phyloP scores from a whole-genome alignment of 2,888 invertebrate species.

The Monopis laevigella region DNA sequence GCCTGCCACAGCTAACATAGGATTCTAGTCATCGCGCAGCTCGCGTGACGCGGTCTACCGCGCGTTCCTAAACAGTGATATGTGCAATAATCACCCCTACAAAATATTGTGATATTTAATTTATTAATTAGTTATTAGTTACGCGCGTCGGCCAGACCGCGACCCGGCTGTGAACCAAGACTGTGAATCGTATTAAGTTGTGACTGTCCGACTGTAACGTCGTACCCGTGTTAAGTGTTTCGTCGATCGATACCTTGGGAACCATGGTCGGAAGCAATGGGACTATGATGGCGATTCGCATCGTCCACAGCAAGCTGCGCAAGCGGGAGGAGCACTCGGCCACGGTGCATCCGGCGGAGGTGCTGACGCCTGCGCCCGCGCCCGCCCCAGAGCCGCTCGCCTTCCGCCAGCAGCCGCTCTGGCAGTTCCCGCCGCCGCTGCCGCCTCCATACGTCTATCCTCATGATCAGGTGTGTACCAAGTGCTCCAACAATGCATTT shows the following conservation, averaged over 20 bases:
- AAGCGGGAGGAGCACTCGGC: conserved; percentile 84
- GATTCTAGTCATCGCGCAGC: conserved; percentile 66
- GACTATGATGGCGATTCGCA: conserved; percentile 87
- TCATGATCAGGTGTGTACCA: conserved; percentile 79
- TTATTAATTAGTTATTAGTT: conserved; percentile 62
- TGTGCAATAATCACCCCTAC: conserved; percentile 61
- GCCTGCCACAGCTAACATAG: conserved; percentile 62
- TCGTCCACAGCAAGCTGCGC: conserved; percentile 90
- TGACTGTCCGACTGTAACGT: conserved; percentile 65
- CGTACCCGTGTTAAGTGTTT: conserved; percentile 57
- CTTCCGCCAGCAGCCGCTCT: conserved; percentile 77
- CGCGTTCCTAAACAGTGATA: conserved; percentile 68
- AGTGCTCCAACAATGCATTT: neutral
- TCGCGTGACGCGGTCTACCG: conserved; percentile 60
- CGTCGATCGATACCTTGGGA: conserved; percentile 50
- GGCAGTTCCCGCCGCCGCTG: conserved; percentile 86
- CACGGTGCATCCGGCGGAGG: conserved; percentile 74
- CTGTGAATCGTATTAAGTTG: conserved; percentile 56
- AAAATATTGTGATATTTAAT: conserved; percentile 63
- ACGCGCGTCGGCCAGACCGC: conserved; percentile 44
- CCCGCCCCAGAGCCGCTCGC: conserved; percentile 65
- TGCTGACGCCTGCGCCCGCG: conserved; percentile 66
- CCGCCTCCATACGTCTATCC: conserved; percentile 79
- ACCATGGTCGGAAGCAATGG: conserved; percentile 88
- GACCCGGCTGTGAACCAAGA: conserved; percentile 64